phyloP scores from a whole-genome alignment of 2,113 vertebrate genomes.

The Uropsilus gracilis region DNA sequence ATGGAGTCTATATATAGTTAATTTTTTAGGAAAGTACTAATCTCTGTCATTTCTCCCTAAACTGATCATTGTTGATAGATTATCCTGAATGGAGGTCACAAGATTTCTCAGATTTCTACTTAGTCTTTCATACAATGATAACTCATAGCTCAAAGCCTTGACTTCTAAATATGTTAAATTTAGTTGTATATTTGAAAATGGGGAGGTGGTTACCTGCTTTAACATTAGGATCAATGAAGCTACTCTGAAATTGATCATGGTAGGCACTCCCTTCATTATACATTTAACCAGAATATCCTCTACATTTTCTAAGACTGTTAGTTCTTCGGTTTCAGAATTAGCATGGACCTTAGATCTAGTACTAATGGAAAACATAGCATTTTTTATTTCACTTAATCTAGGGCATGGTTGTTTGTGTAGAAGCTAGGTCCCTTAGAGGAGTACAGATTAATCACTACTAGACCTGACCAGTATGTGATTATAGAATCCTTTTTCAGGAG shows the following conservation, averaged over 20 bases:
- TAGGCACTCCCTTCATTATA: background rate
- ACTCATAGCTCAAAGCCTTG: background rate
- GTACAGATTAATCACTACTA: background rate
- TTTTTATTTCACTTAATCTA: background rate
- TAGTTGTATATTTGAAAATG: background rate
- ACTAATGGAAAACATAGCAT: background rate
- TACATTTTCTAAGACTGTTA: background rate
- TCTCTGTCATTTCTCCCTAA: background rate
- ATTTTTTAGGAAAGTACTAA: background rate
- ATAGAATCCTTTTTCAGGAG: background rate
- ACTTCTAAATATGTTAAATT: background rate
- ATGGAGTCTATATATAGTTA: background rate
- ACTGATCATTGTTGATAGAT: background rate
- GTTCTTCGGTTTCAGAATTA: background rate
- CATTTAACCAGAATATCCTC: background rate
- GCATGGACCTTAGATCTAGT: background rate
- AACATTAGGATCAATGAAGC: background rate
- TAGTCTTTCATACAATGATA: background rate
- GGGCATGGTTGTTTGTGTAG: background rate
- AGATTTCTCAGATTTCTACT: background rate
- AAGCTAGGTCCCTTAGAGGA: background rate
- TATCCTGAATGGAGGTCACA: background rate
- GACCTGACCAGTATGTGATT: background rate
- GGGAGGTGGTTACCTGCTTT: background rate
- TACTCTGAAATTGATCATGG: background rate